Percentiles rank a stretch among this genome's conserved stretches.
These are phyloP conservation scores for Aldrovandia affinis DNA, from an alignment of 2,797 vertebrate species.

Conservation along the genomic window DNA sequence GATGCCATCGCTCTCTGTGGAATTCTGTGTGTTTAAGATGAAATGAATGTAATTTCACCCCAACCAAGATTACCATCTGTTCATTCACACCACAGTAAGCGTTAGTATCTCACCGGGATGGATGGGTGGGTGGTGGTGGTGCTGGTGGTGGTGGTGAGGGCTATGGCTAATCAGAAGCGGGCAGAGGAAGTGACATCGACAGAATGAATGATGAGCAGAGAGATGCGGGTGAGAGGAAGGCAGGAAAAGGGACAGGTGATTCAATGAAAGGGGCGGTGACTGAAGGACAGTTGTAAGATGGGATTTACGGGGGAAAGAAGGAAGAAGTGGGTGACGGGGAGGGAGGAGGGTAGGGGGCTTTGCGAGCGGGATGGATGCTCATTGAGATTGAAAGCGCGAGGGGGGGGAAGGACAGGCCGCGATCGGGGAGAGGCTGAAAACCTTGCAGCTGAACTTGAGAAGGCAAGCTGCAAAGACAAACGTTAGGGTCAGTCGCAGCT, in stretches of 20 bases:
- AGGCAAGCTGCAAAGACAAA: conserved; percentile 40
- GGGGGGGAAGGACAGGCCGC: conserved; percentile 6
- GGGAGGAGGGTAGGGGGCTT: background rate
- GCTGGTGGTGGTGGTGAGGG: background rate
- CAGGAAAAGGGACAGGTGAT: background rate
- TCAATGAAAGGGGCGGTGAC: conserved; percentile 41
- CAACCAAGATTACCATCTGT: conserved; percentile 44
- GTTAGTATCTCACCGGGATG: conserved; percentile 42
- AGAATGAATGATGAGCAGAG: background rate
- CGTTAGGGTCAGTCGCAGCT: conserved; percentile 57
- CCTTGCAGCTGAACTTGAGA: background rate
- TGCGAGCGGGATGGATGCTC: background rate
- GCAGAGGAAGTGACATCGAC: background rate
- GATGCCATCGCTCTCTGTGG: background rate
- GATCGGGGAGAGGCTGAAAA: conserved; percentile 34
- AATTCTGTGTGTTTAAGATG: conserved; percentile 57
- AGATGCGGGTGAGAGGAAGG: background rate
- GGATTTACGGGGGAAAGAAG: conserved; percentile 21
- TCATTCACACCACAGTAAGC: conserved; percentile 58
- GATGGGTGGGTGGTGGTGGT: background rate
- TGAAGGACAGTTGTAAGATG: conserved; percentile 39
- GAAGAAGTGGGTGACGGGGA: conserved; percentile 44
- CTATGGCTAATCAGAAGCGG: background rate
- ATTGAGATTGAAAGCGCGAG: conserved; percentile 13
- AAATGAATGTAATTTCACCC: conserved; percentile 52